These are phyloP conservation scores for Marronus borbonicus DNA, from an alignment of 2,888 invertebrate genomes.

Conservation along the genomic window DNA sequence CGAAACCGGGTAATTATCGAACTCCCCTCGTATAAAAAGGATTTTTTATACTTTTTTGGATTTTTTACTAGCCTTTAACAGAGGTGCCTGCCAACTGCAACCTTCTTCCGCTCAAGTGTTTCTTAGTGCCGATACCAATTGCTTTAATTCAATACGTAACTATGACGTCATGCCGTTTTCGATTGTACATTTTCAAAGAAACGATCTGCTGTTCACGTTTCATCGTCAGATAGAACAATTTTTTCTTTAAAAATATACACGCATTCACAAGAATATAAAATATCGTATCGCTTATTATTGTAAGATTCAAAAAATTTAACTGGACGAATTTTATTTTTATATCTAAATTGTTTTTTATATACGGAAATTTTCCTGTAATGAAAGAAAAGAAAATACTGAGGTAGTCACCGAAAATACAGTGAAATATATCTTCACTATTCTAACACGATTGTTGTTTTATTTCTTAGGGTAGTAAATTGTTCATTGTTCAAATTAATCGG, in stretches of 20 bases:
- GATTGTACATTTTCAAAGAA: not conserved
- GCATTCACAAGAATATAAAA: conserved; percentile 1
- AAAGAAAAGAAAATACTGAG: not conserved
- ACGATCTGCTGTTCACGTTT: not conserved
- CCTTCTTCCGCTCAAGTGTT: too few species aligned
- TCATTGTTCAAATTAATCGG: too few species aligned
- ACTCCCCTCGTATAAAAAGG: too few species aligned
- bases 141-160: too few species aligned
- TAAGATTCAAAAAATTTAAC: conserved; percentile 39
- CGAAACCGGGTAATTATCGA: too few species aligned
- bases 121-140: too few species aligned
- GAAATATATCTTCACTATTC: conserved; percentile 38
- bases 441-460: conserved; percentile 21
- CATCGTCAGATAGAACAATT: not conserved
- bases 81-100: too few species aligned
- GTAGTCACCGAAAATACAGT: conserved; percentile 18
- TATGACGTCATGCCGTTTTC: too few species aligned
- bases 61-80: too few species aligned
- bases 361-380: conserved; percentile 19
- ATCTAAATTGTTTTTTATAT: conserved; percentile 43
- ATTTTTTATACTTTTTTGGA: too few species aligned
- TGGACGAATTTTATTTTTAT: conserved; percentile 40
- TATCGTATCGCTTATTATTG: conserved; percentile 37
- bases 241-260: not conserved
- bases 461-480: not conserved